Evolutionary conservation across 1,140 invertebrate species (phyloP), one percentile per base, ranked within the genome.

Genomic region (Drosophila tropicalis): DNA sequence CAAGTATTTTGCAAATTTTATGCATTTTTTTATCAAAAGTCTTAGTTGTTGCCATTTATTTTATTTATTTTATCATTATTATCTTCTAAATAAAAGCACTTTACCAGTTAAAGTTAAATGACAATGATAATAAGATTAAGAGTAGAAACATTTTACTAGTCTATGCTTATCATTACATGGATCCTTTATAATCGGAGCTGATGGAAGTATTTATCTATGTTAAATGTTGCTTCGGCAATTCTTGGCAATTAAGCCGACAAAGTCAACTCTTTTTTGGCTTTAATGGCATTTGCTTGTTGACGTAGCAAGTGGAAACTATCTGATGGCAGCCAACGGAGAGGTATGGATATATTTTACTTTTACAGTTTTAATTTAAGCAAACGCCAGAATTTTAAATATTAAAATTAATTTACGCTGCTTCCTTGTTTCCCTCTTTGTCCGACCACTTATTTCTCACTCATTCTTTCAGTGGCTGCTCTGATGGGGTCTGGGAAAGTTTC

Each of bases 351-450:
- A 76, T 75, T 77, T 82, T 66, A 55, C 63, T 76, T 68, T 25
- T 51, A 22, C 68, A 57, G 9, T 80, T 63, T 58, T 36, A 54
- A 39, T 79, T 62, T 72, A 6, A 44, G 62, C 64, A 40, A 79
- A 55, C 62, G 66, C 41, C 72, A 70, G 62, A 80, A 80, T 67
- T 76, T 84, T 64, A 84, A 85, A 79, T 75, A 75, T 74, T 79
- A 71, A 73, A 78, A 82, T 78, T 66, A 67, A 72, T 60, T 62
- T 62, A 13, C 67, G 25, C 25, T 10, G 2, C 13, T 32, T 47
- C 2, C 10, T 29, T 47, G 7, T 25, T 39, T 15, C 29, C 25
- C 40, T 5, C 40, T 41, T 13, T 41, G 4, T 0, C 3, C 13
- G 5, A 29, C 29, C 29, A 29, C 40, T 41, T 17, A 15, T 6